phyloP scores from a whole-genome alignment of 2,113 vertebrate genomes.

The Scopus umbretta region DNA sequence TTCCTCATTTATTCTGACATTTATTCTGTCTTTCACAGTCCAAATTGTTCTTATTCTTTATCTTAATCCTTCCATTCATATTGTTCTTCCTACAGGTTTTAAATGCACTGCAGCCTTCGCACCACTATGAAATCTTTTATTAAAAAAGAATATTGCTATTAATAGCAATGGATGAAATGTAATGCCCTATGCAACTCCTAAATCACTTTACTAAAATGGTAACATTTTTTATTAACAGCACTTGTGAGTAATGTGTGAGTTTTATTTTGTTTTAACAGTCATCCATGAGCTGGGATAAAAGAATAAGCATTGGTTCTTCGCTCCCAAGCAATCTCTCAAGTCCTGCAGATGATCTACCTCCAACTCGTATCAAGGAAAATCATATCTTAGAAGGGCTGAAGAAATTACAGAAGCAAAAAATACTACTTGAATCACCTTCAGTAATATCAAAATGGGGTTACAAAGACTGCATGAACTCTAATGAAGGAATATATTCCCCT shows the following conservation, averaged over 20 bases:
- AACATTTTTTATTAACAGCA: background rate
- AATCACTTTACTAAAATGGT: background rate
- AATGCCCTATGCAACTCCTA: background rate
- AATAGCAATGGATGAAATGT: background rate
- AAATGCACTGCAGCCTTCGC: background rate
- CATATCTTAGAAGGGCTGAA: constrained; percentile 87
- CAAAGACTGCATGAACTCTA: constrained; percentile 95
- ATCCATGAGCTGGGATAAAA: constrained; percentile 86
- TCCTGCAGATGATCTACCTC: constrained; percentile 80
- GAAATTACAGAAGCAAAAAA: constrained; percentile 83
- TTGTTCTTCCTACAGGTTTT: constrained; percentile 1
- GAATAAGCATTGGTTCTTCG: constrained; percentile 82
- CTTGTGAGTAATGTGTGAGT: background rate
- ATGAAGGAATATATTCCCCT: constrained; percentile 94
- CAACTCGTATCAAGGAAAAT: constrained; percentile 84
- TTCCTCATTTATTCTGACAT: background rate
- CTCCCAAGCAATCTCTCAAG: constrained; percentile 83
- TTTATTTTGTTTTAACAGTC: constrained; percentile 67
- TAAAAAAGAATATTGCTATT: background rate
- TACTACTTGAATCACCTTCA: constrained; percentile 77
- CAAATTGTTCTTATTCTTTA: constrained; percentile 14
- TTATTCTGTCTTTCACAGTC: constrained; percentile 1
- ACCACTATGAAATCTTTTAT: background rate
- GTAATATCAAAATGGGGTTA: constrained; percentile 84
- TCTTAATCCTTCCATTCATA: constrained; percentile 17